Conservation (phyloP, 2,797 vertebrate genomes). For the Coregonus sp. region DNA sequence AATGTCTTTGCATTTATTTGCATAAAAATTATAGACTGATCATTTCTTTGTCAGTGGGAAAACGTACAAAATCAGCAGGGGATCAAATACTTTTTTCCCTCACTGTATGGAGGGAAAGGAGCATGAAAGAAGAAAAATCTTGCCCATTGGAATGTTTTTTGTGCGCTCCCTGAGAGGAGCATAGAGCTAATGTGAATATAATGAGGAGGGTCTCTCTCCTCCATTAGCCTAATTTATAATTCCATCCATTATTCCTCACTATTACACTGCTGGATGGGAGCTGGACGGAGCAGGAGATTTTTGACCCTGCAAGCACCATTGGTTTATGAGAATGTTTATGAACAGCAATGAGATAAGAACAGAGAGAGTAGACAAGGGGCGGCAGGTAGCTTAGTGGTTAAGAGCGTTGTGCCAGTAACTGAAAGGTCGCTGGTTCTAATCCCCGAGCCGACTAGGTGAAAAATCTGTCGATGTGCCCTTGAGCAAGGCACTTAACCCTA, state of each 20-base stretch:
- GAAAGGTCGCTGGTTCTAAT: too few species aligned
- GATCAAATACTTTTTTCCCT: too few species aligned
- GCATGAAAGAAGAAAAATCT: conserved; percentile 24
- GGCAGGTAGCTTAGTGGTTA: too few species aligned
- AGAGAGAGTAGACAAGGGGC: too few species aligned
- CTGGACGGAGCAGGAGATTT: conserved; percentile 3
- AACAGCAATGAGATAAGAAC: not conserved
- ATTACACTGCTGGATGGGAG: conserved; percentile 16
- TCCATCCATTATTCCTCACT: conserved; percentile 9
- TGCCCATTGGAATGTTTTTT: conserved; percentile 20
- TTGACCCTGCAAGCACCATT: not conserved
- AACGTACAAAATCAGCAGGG: too few species aligned
- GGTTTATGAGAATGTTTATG: not conserved
- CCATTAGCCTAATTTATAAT: conserved; percentile 41
- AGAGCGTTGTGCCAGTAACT: too few species aligned
- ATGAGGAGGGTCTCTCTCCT: conserved; percentile 40
- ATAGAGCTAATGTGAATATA: conserved; percentile 42
- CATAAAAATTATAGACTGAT: too few species aligned
- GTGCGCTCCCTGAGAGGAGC: conserved; percentile 16
- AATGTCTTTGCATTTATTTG: too few species aligned
- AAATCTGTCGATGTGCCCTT: too few species aligned
- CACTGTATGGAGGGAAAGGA: conserved; percentile 7
- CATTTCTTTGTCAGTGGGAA: too few species aligned
- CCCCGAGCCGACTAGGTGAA: too few species aligned
- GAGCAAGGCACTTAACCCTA: too few species aligned